These are phyloP conservation scores for Mionectes macconnelli DNA, from an alignment of 2,113 vertebrate species.

Conservation along the genomic window DNA sequence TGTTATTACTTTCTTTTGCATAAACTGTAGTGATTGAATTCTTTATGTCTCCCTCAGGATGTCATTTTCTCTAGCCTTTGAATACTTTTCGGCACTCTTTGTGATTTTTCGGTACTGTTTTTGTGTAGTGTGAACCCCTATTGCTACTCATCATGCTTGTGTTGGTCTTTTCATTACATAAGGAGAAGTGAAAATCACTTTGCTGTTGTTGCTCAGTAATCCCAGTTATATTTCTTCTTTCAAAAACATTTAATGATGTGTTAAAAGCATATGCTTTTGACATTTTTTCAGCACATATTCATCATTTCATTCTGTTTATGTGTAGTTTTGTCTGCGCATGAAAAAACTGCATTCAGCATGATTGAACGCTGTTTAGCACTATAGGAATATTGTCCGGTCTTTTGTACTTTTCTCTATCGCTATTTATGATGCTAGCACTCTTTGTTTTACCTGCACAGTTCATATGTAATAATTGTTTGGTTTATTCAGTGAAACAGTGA, in stretches of 20 bases:
- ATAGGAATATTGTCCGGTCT: neutral
- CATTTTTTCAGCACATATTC: neutral
- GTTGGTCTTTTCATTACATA: neutral
- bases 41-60: neutral
- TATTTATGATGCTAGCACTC: neutral
- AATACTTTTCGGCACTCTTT: neutral
- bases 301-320: neutral
- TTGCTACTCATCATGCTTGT: conserved; percentile 9
- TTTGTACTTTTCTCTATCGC: neutral
- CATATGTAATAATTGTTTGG: neutral
- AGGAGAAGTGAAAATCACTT: conserved; percentile 7
- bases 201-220: neutral
- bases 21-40: neutral
- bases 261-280: neutral
- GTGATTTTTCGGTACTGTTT: conserved; percentile 19
- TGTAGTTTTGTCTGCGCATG: neutral
- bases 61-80: conserved; percentile 18
- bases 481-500: neutral
- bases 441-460: neutral
- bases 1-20: conserved; percentile 15
- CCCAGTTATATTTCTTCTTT: neutral
- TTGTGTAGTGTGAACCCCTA: neutral
- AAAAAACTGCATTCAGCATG: neutral
- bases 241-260: neutral
- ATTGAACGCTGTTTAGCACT: neutral